These are phyloP conservation scores for Seladonia tumulorum DNA, from an alignment of 2,888 invertebrate species.

Conservation along the genomic window DNA sequence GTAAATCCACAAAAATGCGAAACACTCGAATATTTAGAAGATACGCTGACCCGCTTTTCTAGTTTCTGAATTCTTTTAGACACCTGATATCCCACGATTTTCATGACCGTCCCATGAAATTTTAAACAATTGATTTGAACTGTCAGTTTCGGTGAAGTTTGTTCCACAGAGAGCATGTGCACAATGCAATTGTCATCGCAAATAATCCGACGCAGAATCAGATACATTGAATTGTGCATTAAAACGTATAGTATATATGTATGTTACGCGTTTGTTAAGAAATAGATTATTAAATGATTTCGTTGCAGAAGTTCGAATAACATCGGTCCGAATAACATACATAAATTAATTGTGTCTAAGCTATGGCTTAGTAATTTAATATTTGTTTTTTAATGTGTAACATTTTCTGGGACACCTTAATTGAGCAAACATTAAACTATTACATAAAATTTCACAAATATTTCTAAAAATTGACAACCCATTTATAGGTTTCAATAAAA, in stretches of 20 bases:
- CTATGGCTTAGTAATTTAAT: neutral
- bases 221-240: neutral
- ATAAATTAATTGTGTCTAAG: too few relatives aligned
- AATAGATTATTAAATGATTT: neutral
- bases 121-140: neutral
- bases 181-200: neutral
- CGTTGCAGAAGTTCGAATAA: too few relatives aligned
- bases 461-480: neutral
- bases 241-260: too few relatives aligned
- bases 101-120: neutral
- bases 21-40: neutral
- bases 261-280: neutral
- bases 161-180: neutral
- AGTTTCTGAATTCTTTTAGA: neutral
- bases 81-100: neutral
- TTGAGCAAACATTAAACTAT: neutral
- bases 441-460: too few relatives aligned
- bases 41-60: neutral
- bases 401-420: too few relatives aligned
- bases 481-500: neutral
- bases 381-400: too few relatives aligned
- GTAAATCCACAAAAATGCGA: neutral
- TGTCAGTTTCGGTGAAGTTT: neutral
- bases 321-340: too few relatives aligned
- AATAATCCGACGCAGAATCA: neutral